phyloP scores from a whole-genome alignment of 2,113 vertebrate species.

The Osmerus eperlanus region DNA sequence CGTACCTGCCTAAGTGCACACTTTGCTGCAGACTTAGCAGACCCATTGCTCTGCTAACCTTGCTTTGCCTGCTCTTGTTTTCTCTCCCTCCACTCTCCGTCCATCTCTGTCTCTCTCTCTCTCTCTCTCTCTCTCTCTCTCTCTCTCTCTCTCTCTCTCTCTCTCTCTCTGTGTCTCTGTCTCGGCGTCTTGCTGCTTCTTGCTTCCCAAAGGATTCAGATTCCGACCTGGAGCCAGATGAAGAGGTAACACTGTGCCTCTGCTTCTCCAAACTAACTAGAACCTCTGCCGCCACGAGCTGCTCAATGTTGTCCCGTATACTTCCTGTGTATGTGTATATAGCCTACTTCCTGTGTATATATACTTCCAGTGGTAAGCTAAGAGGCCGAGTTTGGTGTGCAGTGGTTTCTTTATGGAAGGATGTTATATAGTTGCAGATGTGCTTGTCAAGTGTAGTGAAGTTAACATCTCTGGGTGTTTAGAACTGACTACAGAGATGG shows the following conservation, averaged over 20 bases:
- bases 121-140: constrained; percentile 45
- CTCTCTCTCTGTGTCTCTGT: constrained; percentile 49
- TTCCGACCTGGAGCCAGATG: constrained; percentile 93
- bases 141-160: constrained; percentile 44
- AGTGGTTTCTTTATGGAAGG: too few relatives aligned
- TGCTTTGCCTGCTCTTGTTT: constrained; percentile 71
- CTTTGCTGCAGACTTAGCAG: constrained; percentile 17
- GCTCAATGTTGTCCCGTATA: constrained; percentile 14
- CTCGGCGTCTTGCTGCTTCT: constrained; percentile 69
- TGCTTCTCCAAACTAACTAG: constrained; percentile 41
- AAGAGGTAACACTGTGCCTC: constrained; percentile 84
- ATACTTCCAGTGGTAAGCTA: background rate
- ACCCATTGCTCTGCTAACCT: constrained; percentile 51
- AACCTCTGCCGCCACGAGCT: constrained; percentile 21
- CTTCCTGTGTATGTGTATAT: background rate
- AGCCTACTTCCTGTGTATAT: background rate
- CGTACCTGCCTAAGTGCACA: too few relatives aligned
- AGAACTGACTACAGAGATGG: too few relatives aligned
- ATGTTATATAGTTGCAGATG: background rate
- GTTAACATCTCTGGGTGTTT: background rate
- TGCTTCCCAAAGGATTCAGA: constrained; percentile 91
- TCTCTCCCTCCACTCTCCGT: constrained; percentile 27
- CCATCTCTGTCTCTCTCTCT: background rate
- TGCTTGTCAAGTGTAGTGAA: background rate
- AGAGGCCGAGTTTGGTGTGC: background rate